Evolutionary conservation across 2,888 invertebrate species (phyloP).

Genomic region (Vanessa cardui): DNA sequence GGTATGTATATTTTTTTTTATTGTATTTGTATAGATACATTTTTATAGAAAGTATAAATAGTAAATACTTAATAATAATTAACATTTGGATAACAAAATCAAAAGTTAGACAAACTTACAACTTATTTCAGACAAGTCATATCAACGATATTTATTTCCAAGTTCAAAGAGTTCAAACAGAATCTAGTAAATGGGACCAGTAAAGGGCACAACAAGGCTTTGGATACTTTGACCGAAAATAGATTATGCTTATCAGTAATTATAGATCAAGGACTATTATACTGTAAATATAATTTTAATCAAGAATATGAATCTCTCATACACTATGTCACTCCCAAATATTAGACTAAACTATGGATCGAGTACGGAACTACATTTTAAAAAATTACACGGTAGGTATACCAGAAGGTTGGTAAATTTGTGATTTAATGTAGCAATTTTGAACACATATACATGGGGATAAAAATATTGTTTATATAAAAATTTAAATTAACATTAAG

Average conservation of each 20-base stretch:
- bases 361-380: slow-evolving; percentile 13
- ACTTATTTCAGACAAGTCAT: slow-evolving; percentile 21
- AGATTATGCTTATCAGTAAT: slow-evolving; percentile 6
- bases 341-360: slow-evolving; percentile 6
- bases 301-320: background rate
- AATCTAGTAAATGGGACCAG: slow-evolving; percentile 32
- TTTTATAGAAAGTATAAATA: no score
- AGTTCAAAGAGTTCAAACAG: slow-evolving; percentile 34
- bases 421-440: background rate
- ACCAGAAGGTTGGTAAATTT: background rate
- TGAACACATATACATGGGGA: background rate
- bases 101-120: background rate
- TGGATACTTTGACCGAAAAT: slow-evolving; percentile 15
- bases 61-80: no score
- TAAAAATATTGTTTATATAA: no score
- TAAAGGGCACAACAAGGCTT: slow-evolving; percentile 20
- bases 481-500: no score
- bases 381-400: slow-evolving; percentile 33
- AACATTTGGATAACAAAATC: no score
- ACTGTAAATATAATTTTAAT: background rate
- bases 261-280: no score
- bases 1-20: no score
- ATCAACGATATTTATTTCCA: slow-evolving; percentile 28
- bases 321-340: slow-evolving; percentile 26
- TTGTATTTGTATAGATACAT: no score